Base-by-base conservation (phyloP, 2,797 vertebrate genomes). In the Eospalax fontanierii region DNA sequence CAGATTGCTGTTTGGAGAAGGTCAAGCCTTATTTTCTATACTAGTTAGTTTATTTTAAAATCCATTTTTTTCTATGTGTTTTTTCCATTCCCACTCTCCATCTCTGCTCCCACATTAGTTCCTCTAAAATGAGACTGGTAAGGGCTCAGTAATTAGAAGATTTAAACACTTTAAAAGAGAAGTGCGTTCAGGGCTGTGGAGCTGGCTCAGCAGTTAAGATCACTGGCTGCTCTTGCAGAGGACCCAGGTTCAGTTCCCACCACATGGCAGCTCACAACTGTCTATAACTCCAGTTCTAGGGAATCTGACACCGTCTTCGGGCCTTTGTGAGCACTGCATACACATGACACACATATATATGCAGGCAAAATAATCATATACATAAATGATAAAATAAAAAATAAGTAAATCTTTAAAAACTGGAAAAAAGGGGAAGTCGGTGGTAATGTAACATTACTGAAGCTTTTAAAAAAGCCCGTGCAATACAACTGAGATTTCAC, bases 401-500 rank as follows among this genome's bases (percentile, higher is more conserved):
- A 54, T 9, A 14, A 9, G 14, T 9, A 54, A 9, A 54, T 54
- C 12, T 54, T 54, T 9, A 54, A 54, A 54, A 54, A 54, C 14
- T 54, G 14, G 9, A 10, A 54, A 54, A 54, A 54, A 54, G 50
- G 50, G 14, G 94, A 97, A 97, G 98, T 98, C 96, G 98, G 98
- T 97, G 98, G 98, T 97, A 97, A 98, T 43, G 91, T 97, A 93
- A 97, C 35, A 85, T 96, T 98, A 97, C 96, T 97, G 97, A 98
- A 98, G 98, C 89, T 97, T 98, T 97, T 97, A 97, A 98, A 97
- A 98, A 98, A 98, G 96, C 96, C 98, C 97, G 96, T 93, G 93
- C 98, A 97, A 98, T 98, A 98, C 97, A 97, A 98, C 54, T 54
- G 76, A 38, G 68, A 63, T 98, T 98, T 98, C 97, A 97, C 97